Base-by-base conservation (phyloP, 2,113 vertebrate species). In the Macquaria ambigua region DNA sequence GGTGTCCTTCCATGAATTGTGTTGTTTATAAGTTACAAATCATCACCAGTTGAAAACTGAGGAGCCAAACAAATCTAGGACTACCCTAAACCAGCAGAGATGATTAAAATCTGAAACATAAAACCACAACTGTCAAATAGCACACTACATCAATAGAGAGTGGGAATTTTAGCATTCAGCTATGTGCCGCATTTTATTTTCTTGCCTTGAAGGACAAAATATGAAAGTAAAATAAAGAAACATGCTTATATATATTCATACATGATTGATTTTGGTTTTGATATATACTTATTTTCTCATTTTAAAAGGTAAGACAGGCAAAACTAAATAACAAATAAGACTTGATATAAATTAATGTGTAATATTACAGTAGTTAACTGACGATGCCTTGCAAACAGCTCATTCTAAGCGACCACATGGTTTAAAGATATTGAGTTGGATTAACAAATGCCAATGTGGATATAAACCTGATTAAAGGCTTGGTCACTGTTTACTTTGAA, bases 21-120 rank as follows among this genome's bases (percentile, higher is more conserved):
- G 90, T 73, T 93, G 93, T 95, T 93, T 92, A 87, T 73, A 86
- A 71, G 82, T 84, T 63, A 85, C 87, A 90, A 94, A 94, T 94
- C 92, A 93, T 86, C 72, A 16, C 12, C 31, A 23, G 84, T 52
- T 70, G 79, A 72, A 85, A 81, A 83, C 23, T 39, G 74, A 55
- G 78, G 74, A 70, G 74, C 46, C 82, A 71, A 85, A 91, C 79
- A 86, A 89, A 87, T 90, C 70, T 23, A 31, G 74, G 79, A 61
- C 90, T 34, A 80, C 68, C 79, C 46, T 58, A 61, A 93, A 84
- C 59, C 74, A 74, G 81, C 81, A 88, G 78, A 77, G 85, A 90
- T 92, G 91, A 87, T 93, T 93, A 91, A 91, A 90, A 90, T 87
- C 79, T 69, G 77, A 79, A 90, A 68, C 69, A 91, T 90, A 93